Percentiles rank a stretch among this genome's conserved stretches.
phyloP scores from a whole-genome alignment of 2,888 invertebrate genomes.

The Microdon myrmicae region DNA sequence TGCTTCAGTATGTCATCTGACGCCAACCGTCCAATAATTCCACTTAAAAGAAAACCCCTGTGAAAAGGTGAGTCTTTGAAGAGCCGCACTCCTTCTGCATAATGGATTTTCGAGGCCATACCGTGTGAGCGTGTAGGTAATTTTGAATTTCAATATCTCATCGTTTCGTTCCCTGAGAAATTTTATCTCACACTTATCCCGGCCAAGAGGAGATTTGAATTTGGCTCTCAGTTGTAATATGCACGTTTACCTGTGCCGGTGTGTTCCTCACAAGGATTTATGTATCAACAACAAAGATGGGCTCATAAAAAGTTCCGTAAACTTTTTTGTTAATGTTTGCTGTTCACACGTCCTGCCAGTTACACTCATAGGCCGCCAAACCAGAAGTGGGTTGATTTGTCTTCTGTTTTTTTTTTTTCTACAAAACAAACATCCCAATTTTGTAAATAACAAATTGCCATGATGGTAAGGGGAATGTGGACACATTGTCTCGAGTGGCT shows the following conservation, averaged over 20 bases:
- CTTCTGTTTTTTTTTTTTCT: neutral
- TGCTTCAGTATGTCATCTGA: conserved; percentile 23
- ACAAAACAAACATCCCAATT: conserved; percentile 2
- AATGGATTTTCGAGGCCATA: conserved; percentile 7
- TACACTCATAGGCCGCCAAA: no score
- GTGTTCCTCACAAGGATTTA: conserved; percentile 3
- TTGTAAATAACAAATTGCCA: no score
- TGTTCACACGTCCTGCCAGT: conserved; percentile 7
- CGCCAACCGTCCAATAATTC: no score
- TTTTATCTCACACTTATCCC: conserved; percentile 37
- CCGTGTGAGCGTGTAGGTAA: conserved; percentile 2
- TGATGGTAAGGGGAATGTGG: no score
- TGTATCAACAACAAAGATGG: conserved; percentile 8
- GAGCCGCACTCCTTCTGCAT: neutral
- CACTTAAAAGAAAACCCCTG: no score
- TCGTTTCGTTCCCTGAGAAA: conserved; percentile 16
- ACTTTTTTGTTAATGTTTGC: conserved; percentile 22
- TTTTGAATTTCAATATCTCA: conserved; percentile 27
- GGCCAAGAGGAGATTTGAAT: conserved; percentile 22
- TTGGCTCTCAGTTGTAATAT: conserved; percentile 7
- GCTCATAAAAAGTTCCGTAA: conserved; percentile 15
- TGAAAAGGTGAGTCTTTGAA: no score
- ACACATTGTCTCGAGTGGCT: no score
- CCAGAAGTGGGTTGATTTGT: neutral
- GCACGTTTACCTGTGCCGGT: conserved; percentile 10